Evolutionary conservation across 2,113 vertebrate genomes (phyloP).

Genomic region (Clarias gariepinus): DNA sequence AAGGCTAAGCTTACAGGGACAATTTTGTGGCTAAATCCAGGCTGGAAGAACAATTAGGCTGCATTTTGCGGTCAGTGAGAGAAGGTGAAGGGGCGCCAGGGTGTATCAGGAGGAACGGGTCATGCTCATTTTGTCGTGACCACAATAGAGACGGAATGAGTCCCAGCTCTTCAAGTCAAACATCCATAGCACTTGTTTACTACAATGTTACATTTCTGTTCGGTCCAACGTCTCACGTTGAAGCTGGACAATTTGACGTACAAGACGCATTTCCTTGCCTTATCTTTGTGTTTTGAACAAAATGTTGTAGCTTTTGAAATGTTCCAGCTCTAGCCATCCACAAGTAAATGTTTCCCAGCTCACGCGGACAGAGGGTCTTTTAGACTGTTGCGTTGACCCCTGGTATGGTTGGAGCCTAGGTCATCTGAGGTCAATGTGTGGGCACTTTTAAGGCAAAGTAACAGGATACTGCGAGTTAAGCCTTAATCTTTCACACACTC

Average conservation of each 20-base stretch:
- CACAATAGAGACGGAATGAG: conserved; percentile 21
- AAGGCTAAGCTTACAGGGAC: conserved; percentile 45
- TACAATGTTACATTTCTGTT: neutral
- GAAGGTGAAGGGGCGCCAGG: neutral
- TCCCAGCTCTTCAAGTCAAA: conserved; percentile 11
- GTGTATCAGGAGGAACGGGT: conserved; percentile 18
- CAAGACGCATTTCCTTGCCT: neutral
- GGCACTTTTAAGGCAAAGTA: conserved; percentile 60
- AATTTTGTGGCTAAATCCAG: conserved; percentile 36
- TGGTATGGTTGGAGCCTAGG: conserved; percentile 55
- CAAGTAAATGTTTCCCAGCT: conserved; percentile 13
- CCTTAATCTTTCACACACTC: conserved; percentile 31
- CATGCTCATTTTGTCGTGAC: conserved; percentile 28
- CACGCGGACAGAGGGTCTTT: conserved; percentile 31
- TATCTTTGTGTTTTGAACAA: neutral
- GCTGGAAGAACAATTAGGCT: conserved; percentile 32
- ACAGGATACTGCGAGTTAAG: conserved; percentile 60
- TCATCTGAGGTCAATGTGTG: conserved; percentile 68
- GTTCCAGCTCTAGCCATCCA: neutral
- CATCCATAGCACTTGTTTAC: neutral
- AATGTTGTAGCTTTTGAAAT: neutral
- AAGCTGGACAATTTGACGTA: neutral
- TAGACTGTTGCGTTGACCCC: conserved; percentile 60
- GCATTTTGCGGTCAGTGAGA: conserved; percentile 22
- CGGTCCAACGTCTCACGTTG: neutral